Evolutionary conservation across 2,888 invertebrate species (phyloP).

Genomic region (Limnephilus auricula): DNA sequence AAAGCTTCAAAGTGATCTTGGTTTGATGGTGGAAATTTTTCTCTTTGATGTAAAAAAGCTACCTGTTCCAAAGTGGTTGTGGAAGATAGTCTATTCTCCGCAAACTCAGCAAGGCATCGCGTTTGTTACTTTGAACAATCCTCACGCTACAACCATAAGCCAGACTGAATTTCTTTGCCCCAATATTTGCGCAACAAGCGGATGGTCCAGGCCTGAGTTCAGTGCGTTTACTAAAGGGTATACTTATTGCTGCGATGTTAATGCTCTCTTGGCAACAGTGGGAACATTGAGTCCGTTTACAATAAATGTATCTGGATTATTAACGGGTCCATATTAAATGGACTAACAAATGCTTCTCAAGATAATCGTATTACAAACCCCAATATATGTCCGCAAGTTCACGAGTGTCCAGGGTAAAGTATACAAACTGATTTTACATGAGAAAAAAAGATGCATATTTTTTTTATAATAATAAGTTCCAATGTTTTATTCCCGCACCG

Average conservation of each 20-base stretch:
- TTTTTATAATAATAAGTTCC: no score
- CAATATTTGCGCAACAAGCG: constrained; percentile 70
- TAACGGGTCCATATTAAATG: constrained; percentile 46
- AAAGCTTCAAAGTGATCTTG: constrained; percentile 70
- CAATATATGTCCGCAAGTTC: not conserved
- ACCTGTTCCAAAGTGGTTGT: constrained; percentile 73
- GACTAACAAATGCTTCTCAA: no score
- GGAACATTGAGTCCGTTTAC: constrained; percentile 58
- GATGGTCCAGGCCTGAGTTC: constrained; percentile 68
- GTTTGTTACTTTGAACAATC: constrained; percentile 74
- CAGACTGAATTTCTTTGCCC: constrained; percentile 69
- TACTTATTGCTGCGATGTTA: constrained; percentile 67
- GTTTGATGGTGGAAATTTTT: constrained; percentile 69
- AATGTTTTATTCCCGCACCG: no score
- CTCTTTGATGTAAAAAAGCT: constrained; percentile 69
- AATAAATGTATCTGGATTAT: constrained; percentile 4
- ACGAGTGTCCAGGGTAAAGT: no score
- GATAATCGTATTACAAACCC: no score
- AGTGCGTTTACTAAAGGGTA: constrained; percentile 64
- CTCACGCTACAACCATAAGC: constrained; percentile 68
- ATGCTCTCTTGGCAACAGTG: constrained; percentile 59
- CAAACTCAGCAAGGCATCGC: constrained; percentile 71
- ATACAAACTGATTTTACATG: no score
- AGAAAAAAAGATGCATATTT: no score
- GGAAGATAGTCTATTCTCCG: constrained; percentile 73